These are phyloP conservation scores for Charina bottae DNA, from an alignment of 2,113 vertebrate species.

Conservation along the genomic window DNA sequence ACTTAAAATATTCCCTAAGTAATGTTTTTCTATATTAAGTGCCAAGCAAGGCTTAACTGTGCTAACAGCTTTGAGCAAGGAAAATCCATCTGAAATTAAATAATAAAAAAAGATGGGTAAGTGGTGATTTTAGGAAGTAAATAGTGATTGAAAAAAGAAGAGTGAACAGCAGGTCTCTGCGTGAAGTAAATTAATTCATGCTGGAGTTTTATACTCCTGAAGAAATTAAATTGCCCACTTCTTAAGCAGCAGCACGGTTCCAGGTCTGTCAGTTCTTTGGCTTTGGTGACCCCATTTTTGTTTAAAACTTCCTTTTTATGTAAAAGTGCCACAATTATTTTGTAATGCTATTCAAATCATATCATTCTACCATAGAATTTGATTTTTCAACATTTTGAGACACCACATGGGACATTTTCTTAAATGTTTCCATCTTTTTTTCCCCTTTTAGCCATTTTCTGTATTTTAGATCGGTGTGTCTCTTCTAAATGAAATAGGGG, in stretches of 20 bases:
- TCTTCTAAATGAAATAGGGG: neutral
- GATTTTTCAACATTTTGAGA: conserved; percentile 3
- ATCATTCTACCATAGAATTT: conserved; percentile 24
- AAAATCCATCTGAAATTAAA: conserved; percentile 71
- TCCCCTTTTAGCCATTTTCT: neutral
- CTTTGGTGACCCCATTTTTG: conserved; percentile 18
- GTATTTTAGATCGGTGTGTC: neutral
- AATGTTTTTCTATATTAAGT: conserved; percentile 51
- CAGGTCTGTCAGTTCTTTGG: conserved; percentile 48
- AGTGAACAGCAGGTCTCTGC: conserved; percentile 64
- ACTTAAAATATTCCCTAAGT: conserved; percentile 44
- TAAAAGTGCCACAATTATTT: conserved; percentile 6
- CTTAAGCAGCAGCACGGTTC: conserved; percentile 57
- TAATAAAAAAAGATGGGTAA: conserved; percentile 70
- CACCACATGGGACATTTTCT: neutral
- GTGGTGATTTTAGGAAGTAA: conserved; percentile 71
- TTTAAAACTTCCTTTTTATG: conserved; percentile 52
- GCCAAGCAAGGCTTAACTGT: conserved; percentile 54
- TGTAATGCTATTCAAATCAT: neutral
- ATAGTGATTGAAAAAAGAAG: conserved; percentile 71
- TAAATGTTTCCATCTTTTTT: neutral
- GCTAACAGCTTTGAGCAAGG: conserved; percentile 53
- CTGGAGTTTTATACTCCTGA: conserved; percentile 65
- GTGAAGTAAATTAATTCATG: conserved; percentile 74
- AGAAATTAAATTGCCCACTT: conserved; percentile 75